Percentiles rank a stretch among this genome's conserved stretches.
Evolutionary conservation across 2,113 vertebrate species (phyloP).

Genomic region (Hydrolagus affinis): DNA sequence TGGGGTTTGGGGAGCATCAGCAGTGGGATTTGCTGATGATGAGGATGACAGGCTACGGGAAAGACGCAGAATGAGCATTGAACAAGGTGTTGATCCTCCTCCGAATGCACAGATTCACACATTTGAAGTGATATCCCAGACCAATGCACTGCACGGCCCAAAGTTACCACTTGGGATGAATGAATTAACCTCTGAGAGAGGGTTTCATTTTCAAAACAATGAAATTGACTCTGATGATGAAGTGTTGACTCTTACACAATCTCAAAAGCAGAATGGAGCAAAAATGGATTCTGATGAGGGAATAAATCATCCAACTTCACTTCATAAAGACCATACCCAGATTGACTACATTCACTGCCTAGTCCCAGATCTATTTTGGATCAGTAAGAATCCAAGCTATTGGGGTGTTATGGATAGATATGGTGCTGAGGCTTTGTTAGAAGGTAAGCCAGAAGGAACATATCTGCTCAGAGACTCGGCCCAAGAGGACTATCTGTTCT

Average conservation of each 20-base stretch:
- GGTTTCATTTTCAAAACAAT: constrained; percentile 41
- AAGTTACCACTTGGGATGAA: constrained; percentile 20
- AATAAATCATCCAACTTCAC: constrained; percentile 52
- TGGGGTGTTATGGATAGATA: constrained; percentile 96
- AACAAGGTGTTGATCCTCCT: constrained; percentile 39
- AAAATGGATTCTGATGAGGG: constrained; percentile 65
- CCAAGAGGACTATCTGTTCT: constrained; percentile 92
- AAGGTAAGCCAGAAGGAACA: constrained; percentile 89
- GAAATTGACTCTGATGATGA: constrained; percentile 71
- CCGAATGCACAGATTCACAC: constrained; percentile 50
- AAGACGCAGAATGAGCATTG: constrained; percentile 24
- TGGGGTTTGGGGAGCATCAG: constrained; percentile 53
- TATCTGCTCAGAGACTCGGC: constrained; percentile 89
- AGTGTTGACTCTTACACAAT: constrained; percentile 52
- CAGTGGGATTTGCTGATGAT: constrained; percentile 46
- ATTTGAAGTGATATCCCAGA: constrained; percentile 43
- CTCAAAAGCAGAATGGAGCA: constrained; percentile 63
- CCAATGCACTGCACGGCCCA: constrained; percentile 19
- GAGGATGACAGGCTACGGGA: constrained; percentile 46
- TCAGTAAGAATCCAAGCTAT: constrained; percentile 91
- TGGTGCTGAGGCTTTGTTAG: constrained; percentile 83
- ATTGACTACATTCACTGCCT: constrained; percentile 74
- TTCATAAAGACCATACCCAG: constrained; percentile 63
- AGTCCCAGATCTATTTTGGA: constrained; percentile 90
- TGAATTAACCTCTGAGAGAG: constrained; percentile 11